Evolutionary conservation across 1,140 invertebrate genomes (phyloP).

Genomic region (Lasioglossum baleicum): DNA sequence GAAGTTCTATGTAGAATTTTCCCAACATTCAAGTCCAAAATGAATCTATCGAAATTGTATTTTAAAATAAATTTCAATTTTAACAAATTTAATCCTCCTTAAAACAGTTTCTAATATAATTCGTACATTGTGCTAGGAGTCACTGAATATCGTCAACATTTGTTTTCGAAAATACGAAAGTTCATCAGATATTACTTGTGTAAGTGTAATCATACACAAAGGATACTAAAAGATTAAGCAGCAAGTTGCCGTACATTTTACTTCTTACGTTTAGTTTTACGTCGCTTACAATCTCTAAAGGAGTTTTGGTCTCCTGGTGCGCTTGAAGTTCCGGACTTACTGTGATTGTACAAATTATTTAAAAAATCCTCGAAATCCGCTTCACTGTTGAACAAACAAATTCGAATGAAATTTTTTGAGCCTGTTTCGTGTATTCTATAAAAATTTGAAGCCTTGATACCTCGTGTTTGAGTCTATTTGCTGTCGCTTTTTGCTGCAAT

Average conservation of each 20-base stretch:
- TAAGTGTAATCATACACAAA: slow-evolving; percentile 60
- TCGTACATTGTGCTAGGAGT: slow-evolving; percentile 38
- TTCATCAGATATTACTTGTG: slow-evolving; percentile 48
- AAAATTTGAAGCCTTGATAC: slow-evolving; percentile 46
- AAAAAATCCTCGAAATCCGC: slow-evolving; percentile 84
- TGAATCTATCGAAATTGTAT: slow-evolving; percentile 18
- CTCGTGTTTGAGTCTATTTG: slow-evolving; percentile 71
- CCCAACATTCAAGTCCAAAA: background rate
- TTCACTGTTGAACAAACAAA: slow-evolving; percentile 75
- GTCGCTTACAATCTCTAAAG: slow-evolving; percentile 74
- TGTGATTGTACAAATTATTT: slow-evolving; percentile 82
- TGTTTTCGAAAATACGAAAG: slow-evolving; percentile 53
- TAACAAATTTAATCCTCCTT: slow-evolving; percentile 27
- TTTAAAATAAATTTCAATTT: slow-evolving; percentile 34
- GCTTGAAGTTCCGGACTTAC: slow-evolving; percentile 70
- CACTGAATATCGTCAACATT: slow-evolving; percentile 42
- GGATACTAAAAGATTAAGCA: slow-evolving; percentile 43
- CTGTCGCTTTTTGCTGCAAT: slow-evolving; percentile 70
- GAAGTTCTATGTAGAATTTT: background rate
- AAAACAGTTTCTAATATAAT: slow-evolving; percentile 41
- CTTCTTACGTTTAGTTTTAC: slow-evolving; percentile 80
- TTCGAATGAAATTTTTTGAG: background rate
- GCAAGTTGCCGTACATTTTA: slow-evolving; percentile 54
- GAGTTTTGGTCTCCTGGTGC: slow-evolving; percentile 68
- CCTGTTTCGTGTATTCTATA: background rate